These are phyloP conservation scores for Anastrepha obliqua DNA, from an alignment of 1,140 invertebrate genomes.

Conservation along the genomic window DNA sequence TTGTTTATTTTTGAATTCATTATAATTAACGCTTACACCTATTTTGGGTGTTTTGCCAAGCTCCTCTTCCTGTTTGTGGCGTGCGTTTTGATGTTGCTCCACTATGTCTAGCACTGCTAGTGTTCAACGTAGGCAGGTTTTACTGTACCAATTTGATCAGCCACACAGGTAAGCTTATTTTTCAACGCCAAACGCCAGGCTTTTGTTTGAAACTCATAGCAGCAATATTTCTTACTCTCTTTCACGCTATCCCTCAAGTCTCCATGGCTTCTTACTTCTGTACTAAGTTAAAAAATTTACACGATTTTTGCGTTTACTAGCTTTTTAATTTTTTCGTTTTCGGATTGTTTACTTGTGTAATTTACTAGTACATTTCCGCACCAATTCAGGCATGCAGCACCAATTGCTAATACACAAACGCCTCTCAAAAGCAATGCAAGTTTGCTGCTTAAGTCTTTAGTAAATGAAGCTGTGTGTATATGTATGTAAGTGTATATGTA, in stretches of 20 bases:
- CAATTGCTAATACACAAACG: slow-evolving; percentile 5
- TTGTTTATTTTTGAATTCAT: no score
- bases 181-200: slow-evolving; percentile 8
- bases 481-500: no score
- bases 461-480: no score
- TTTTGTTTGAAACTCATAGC: not conserved
- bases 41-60: no score
- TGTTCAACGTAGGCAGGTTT: no score
- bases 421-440: not conserved
- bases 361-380: not conserved
- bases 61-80: no score
- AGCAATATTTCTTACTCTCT: not conserved
- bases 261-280: no score
- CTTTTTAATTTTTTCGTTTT: not conserved
- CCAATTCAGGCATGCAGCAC: slow-evolving; percentile 17
- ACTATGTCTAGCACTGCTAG: no score
- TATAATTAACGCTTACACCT: no score
- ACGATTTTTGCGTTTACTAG: slow-evolving; percentile 24
- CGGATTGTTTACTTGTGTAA: not conserved
- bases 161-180: not conserved
- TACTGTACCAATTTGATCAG: not conserved
- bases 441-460: slow-evolving; percentile 21
- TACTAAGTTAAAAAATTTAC: slow-evolving; percentile 1
- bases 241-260: not conserved
- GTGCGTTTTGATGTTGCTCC: no score